A percentile compares a stretch with the other conserved stretches of the same genome.
phyloP scores from a whole-genome alignment of 2,888 invertebrate species.

The Megastigmus dorsalis region DNA sequence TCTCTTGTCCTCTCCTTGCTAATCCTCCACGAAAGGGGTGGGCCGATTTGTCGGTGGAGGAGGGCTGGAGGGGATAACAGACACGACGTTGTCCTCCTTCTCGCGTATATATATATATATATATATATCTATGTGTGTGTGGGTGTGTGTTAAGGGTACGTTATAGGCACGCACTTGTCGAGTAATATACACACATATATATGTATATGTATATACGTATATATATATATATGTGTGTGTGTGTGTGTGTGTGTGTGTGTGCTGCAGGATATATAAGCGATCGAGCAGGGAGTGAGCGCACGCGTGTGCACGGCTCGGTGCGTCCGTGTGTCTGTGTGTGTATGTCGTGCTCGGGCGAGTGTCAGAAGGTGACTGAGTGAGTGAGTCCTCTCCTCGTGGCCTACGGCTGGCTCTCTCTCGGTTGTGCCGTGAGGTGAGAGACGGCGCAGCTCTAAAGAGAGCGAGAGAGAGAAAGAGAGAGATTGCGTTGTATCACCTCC shows the following conservation, averaged over 20 bases:
- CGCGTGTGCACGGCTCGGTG: constrained; percentile 6
- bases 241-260: too few species aligned
- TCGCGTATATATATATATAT: too few species aligned
- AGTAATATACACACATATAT: too few species aligned
- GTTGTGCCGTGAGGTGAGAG: constrained; percentile 35
- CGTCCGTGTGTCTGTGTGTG: constrained; percentile 11
- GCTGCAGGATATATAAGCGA: too few species aligned
- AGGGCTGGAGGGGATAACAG: not conserved
- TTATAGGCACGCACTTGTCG: too few species aligned
- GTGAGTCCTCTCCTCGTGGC: constrained; percentile 48
- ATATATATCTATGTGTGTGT: too few species aligned
- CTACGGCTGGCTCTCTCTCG: constrained; percentile 45
- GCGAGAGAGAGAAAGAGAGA: not conserved
- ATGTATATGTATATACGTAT: too few species aligned
- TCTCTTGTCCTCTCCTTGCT: too few species aligned
- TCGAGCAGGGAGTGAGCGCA: too few species aligned
- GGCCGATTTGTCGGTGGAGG: constrained; percentile 40
- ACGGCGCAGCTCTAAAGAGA: not conserved
- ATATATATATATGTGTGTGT: too few species aligned
- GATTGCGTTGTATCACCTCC: constrained; percentile 65
- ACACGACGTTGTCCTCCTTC: not conserved
- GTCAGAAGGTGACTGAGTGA: constrained; percentile 71
- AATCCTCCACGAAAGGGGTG: constrained; percentile 25
- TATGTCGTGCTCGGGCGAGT: constrained; percentile 66
- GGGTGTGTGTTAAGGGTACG: too few species aligned